These are phyloP conservation scores for Otis tarda DNA, from an alignment of 2,113 vertebrate genomes.

Conservation along the genomic window DNA sequence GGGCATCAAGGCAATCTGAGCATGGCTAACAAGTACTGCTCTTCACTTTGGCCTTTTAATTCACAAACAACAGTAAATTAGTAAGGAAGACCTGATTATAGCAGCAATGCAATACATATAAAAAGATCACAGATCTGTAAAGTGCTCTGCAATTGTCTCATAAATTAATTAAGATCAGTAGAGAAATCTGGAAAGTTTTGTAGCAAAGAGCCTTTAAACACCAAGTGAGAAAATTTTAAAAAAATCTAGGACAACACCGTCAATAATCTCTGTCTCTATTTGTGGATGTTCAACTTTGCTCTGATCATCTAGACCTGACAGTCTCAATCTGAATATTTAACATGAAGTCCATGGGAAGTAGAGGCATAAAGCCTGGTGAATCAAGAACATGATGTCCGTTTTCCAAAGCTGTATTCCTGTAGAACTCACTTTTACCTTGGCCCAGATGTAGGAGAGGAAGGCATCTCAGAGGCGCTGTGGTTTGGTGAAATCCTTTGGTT, in stretches of 20 bases:
- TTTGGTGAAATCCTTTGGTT: background rate
- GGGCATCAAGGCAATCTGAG: background rate
- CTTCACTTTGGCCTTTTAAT: background rate
- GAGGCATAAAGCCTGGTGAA: background rate
- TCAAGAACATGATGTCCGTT: background rate
- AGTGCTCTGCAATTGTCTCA: background rate
- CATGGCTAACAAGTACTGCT: background rate
- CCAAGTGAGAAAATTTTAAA: background rate
- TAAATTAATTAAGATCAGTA: background rate
- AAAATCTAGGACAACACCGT: background rate
- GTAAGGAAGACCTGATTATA: background rate
- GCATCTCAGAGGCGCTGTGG: background rate
- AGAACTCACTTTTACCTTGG: background rate
- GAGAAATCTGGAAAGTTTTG: background rate
- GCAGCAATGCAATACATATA: background rate
- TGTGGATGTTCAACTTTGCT: background rate
- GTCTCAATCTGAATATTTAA: background rate
- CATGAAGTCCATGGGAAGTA: background rate
- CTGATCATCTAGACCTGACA: no score
- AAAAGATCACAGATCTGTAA: background rate
- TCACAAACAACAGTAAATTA: background rate
- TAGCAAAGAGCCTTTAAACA: background rate
- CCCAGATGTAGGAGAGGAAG: background rate
- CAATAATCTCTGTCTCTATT: background rate
- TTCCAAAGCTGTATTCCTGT: background rate